phyloP scores from a whole-genome alignment of 2,113 vertebrate genomes.

The Indicator indicator region DNA sequence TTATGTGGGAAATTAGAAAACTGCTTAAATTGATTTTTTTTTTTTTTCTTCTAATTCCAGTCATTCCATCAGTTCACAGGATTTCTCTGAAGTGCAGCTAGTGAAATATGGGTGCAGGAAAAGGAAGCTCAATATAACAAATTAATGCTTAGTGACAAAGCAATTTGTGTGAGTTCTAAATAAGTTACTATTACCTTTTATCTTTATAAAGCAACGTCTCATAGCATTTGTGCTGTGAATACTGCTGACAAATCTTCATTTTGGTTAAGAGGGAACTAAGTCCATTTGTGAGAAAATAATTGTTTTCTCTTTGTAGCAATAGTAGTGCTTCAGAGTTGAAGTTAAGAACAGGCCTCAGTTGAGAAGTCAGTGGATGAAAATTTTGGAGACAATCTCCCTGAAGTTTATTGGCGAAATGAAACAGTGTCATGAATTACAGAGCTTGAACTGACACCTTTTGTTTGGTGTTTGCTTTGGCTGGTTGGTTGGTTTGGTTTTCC shows the following conservation, averaged over 20 bases:
- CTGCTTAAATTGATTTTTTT: not conserved
- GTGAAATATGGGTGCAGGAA: not conserved
- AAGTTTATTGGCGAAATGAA: not conserved
- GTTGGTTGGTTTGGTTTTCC: too few species aligned
- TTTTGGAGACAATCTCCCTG: not conserved
- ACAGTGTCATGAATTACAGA: not conserved
- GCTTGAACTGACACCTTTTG: not conserved
- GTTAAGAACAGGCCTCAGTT: not conserved
- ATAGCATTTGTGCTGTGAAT: not conserved
- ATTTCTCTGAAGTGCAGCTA: not conserved
- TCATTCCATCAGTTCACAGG: not conserved
- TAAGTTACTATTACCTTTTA: not conserved
- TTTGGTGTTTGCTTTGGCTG: too few species aligned
- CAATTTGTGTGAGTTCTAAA: not conserved
- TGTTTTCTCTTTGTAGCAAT: not conserved
- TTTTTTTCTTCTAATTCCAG: not conserved
- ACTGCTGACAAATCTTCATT: not conserved
- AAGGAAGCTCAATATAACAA: not conserved
- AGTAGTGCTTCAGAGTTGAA: not conserved
- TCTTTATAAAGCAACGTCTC: not conserved
- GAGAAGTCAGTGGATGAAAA: not conserved
- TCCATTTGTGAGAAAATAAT: not conserved
- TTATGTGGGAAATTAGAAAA: not conserved
- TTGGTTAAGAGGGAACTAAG: not conserved
- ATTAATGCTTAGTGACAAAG: not conserved